Percentiles rank a stretch among this genome's conserved stretches.
phyloP scores from a whole-genome alignment of 2,113 vertebrate genomes.

The Atrichornis clamosus region DNA sequence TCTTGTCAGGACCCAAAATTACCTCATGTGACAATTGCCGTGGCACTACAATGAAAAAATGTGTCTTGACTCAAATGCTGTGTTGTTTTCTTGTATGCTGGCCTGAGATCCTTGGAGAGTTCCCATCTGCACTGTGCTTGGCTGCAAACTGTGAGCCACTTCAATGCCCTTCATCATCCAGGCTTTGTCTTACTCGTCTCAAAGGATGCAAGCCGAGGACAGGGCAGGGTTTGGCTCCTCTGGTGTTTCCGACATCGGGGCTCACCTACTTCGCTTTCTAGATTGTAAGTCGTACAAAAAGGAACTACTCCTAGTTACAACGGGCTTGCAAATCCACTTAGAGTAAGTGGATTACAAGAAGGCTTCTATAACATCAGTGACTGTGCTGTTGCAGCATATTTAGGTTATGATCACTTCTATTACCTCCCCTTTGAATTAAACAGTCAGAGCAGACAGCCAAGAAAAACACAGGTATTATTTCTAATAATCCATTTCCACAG shows the following conservation, averaged over 20 bases:
- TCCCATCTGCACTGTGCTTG: neutral
- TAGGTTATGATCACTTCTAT: neutral
- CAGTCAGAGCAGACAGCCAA: neutral
- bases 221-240: neutral
- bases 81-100: neutral
- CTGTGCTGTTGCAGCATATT: neutral
- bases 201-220: neutral
- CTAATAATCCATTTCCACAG: slow-evolving; percentile 8
- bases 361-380: neutral
- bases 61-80: neutral
- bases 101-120: neutral
- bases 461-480: neutral
- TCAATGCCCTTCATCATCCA: neutral
- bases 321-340: slow-evolving; percentile 1
- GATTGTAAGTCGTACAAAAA: neutral
- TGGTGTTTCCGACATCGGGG: neutral
- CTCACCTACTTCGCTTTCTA: neutral
- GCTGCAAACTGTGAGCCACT: neutral
- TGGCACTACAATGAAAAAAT: neutral
- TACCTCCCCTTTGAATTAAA: neutral
- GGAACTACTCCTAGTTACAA: neutral
- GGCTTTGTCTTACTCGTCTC: neutral
- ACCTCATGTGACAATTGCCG: neutral
- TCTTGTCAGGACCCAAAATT: neutral
- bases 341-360: neutral